Evolutionary conservation across 2,797 vertebrate genomes (phyloP), one percentile per base, ranked within the genome.

Genomic region (Eulemur coronatus): DNA sequence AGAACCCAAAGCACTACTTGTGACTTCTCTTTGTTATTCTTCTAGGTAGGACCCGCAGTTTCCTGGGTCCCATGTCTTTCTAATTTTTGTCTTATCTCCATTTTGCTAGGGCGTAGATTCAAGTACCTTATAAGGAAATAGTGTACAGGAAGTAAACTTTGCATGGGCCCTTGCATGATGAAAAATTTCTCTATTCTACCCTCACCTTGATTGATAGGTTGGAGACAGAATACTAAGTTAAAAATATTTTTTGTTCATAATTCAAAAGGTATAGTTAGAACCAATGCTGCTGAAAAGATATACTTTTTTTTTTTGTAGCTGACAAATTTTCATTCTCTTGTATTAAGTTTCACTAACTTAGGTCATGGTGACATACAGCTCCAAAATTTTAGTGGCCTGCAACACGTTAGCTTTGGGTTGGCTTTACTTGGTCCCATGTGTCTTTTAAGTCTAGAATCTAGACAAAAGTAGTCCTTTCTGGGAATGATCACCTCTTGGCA

Each of bases 181-280:
- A 80, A 85, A 84, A 41, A 14, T 33, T 63, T 81, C 9, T 63
- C 14, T 70, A 1, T 22, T 86, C 35, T 69, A 35, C 8, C 20
- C 28, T 86, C 35, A 24, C 57, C 59, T 91, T 94, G 48, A 70
- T 26, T 57, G 75, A 67, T 63, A 94, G 70, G 8, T 57, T 69
- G 24, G 38, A 7, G 63, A 26, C 59, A 82, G 57, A 94, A 92
- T 50, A 65, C 10, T 76, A 84, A 94, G 63, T 55, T 87, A 76
- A 95, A 92, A 75, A 52, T 43, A 65, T 57, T 85, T 95, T 70
- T 65, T 65, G 65, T 35, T 92, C 72, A 59, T 14, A 89, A 79
- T 92, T 94, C 33, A 82, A 50, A 92, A 87, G 33, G 30, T 38
- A 67, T 13, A 73, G 43, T 96, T 93, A 80, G 38, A 67, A 26